Evolutionary conservation across 2,113 vertebrate species (phyloP).

Genomic region (Colaptes auratus): DNA sequence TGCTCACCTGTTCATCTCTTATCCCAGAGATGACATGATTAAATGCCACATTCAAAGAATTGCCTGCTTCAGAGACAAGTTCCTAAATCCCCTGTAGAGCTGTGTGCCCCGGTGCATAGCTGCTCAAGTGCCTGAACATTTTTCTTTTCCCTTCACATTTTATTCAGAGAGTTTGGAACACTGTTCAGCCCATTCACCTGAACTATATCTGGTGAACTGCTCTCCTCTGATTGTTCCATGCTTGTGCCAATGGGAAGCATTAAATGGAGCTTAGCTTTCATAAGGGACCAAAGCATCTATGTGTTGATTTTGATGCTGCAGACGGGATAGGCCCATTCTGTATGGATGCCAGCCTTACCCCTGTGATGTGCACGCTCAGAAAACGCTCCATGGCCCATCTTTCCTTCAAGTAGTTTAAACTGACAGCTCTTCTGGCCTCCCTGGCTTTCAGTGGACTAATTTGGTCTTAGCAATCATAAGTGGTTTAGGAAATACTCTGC

Average conservation of each 20-base stretch:
- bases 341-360: not conserved
- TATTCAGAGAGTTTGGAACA: not conserved
- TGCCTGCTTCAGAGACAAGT: not conserved
- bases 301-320: not conserved
- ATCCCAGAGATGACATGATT: not conserved
- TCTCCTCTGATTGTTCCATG: not conserved
- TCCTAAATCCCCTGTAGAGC: not conserved
- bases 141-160: not conserved
- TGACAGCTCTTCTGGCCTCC: not conserved
- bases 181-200: not conserved
- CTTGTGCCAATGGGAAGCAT: not conserved
- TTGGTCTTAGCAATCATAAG: not conserved
- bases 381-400: not conserved
- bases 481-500: not conserved
- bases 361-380: not conserved
- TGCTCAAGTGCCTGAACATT: not conserved
- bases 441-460: constrained; percentile 28
- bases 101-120: not conserved
- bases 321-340: not conserved
- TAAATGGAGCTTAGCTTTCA: not conserved
- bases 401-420: constrained; percentile 13
- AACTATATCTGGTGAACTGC: not conserved
- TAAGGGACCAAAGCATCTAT: not conserved
- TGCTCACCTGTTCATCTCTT: not conserved
- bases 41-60: not conserved